These are phyloP conservation scores for Malurus elegans DNA, from an alignment of 2,113 vertebrate species.

Conservation along the genomic window DNA sequence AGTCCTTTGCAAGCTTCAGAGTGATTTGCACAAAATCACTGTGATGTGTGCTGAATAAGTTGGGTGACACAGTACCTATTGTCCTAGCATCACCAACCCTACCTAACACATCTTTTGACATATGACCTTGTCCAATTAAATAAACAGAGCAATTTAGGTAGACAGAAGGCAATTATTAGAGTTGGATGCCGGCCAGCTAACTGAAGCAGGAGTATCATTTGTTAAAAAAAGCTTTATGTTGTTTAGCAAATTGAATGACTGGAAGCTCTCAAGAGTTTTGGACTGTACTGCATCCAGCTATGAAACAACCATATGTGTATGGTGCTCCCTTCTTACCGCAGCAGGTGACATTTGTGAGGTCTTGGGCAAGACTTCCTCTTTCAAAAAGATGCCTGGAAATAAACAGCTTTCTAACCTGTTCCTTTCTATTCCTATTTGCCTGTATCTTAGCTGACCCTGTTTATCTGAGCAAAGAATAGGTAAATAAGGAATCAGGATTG, in stretches of 20 bases:
- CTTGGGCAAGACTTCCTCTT: background rate
- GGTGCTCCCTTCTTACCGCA: background rate
- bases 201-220: conserved; percentile 1
- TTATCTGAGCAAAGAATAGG: background rate
- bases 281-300: background rate
- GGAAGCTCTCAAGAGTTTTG: conserved; percentile 16
- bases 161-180: conserved; percentile 34
- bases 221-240: background rate
- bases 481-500: background rate
- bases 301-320: background rate
- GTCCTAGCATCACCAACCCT: background rate
- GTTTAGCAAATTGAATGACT: conserved; percentile 15
- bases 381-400: background rate
- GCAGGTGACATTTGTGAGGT: background rate
- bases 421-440: background rate
- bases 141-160: conserved; percentile 37
- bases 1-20: background rate
- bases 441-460: background rate
- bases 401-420: background rate
- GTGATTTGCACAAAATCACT: background rate
- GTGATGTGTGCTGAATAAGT: background rate
- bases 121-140: conserved; percentile 20
- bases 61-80: background rate
- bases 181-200: conserved; percentile 13
- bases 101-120: background rate